Evolutionary conservation across 2,113 vertebrate genomes (phyloP), one percentile per base, ranked within the genome.

Genomic region (Seriola dumerili): DNA sequence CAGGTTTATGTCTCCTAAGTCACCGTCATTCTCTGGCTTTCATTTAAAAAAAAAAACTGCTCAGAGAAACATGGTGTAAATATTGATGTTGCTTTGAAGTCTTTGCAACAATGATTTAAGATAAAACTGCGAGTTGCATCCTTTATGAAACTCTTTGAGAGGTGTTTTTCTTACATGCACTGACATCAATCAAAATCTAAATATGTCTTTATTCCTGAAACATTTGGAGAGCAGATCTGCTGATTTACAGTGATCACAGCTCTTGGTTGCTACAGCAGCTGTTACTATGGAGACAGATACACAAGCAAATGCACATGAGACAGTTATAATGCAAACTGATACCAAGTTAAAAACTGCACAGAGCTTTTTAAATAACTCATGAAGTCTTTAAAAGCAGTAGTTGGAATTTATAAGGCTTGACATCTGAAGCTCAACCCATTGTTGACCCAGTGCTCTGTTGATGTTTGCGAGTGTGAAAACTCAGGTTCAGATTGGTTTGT

Each of bases 281-380:
- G 78, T 72, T 59, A 34, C 64, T 2, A 54, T 25, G 54, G 52
- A 70, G 63, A 44, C 44, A 59, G 23, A 66, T n/a, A 55, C 6
- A 23, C 8, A 23, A 17, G 48, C 38, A 34, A 72, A 48, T 25
- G 21, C 59, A 58, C 34, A n/a, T 3, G 9, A 21, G 11, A 62
- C 40, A 13, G 8, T 16, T 12, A 21, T 13, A n/a, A 36, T 36
- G 8, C 36, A 19, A 81, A 78, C 17, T 10, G 23, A 85, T 21
- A 59, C 25, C 25, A 5, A 32, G 52, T 48, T 36, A 13, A 44
- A 57, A 52, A 14, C 54, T 13, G 44, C 36, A 42, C 2, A 7
- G n/a, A 61, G 42, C 23, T 42, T 68, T 70, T 66, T 54, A 67
- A 72, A 78, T 67, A 34, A 76, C 67, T 44, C 11, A 25, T n/a